Evolutionary conservation across 2,797 vertebrate genomes (phyloP), one percentile per base, ranked within the genome.

Genomic region (Cygnus olor): DNA sequence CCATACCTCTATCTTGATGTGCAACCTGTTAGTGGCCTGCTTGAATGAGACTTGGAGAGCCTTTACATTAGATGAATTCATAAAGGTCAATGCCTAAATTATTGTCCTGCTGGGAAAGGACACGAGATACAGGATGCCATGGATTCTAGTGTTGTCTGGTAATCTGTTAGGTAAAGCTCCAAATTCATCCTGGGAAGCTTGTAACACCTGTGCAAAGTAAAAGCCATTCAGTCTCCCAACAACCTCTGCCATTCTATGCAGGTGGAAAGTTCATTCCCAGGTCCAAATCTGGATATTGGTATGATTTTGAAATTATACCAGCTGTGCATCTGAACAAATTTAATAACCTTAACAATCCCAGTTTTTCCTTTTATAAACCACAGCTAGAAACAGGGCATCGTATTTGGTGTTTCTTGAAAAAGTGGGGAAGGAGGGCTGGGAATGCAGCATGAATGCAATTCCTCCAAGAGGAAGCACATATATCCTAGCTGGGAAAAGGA

Each of bases 61-160:
- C 3, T 45, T 5, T 66, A 12, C 19, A 53, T 78, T 9, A 61
- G 16, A 36, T 4, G 1, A 56, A 11, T 68, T 11, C 5, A 0
- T 49, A 32, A 38, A 82, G 27, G 11, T 70, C 56, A 73, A 3
- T 73, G 27, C 28, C 45, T 58, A 63, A 80, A 83, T 63, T 68
- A 57, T 4, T 27, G 6, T 49, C 11, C 14, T 78, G 27, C 73
- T 78, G 45, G 51, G 69, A 65, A 63, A 66, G 56, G 61, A 38
- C 5, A 1, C n/a, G 51, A 69, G 16, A 24, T 66, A 10, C 5
- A 56, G 45, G 40, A 42, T 8, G 16, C 24, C 17, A 6, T n/a
- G 38, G 25, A 32, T 64, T 73, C 51, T 83, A 54, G 49, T 49
- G 25, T 34, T 58, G 22, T 27, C 49, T 77, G 38, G 8, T 56